phyloP scores from a whole-genome alignment of 64 coral and sea anemone species.

The Actinia equina region DNA sequence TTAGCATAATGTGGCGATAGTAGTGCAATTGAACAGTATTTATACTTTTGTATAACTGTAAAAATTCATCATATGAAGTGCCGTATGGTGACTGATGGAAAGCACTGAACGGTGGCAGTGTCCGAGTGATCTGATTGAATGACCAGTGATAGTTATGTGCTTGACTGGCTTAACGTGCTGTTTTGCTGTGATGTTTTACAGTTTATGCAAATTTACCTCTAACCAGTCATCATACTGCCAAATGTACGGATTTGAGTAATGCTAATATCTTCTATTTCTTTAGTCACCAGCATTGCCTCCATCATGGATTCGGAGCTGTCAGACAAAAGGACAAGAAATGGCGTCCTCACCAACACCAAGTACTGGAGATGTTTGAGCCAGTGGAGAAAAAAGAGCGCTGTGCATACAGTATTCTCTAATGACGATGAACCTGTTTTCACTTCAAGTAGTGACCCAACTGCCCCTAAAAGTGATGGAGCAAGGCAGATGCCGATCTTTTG shows the following conservation, averaged over 20 bases:
- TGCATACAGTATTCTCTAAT: conserved; percentile 27
- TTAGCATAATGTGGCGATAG: no score
- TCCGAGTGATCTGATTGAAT: no score
- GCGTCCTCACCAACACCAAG: conserved; percentile 44
- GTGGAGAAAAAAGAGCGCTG: conserved; percentile 31
- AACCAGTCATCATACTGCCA: no score
- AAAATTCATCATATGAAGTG: no score
- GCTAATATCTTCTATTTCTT: background rate
- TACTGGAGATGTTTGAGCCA: conserved; percentile 28
- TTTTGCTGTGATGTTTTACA: no score
- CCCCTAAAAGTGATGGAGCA: background rate
- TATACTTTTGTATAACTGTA: no score
- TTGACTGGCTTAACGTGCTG: no score
- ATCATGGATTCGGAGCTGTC: background rate
- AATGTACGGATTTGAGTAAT: background rate
- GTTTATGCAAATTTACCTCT: no score
- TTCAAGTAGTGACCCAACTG: background rate
- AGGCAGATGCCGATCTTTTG: conserved; percentile 47
- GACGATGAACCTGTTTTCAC: conserved; percentile 14
- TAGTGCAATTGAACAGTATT: no score
- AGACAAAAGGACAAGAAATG: background rate
- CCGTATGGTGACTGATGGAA: no score
- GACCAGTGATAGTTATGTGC: no score
- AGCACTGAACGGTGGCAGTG: no score
- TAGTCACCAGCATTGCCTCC: conserved; percentile 6